Percentiles rank a stretch among this genome's conserved stretches.
phyloP scores from a whole-genome alignment of 1,140 invertebrate species.

The Drepana arcuata region DNA sequence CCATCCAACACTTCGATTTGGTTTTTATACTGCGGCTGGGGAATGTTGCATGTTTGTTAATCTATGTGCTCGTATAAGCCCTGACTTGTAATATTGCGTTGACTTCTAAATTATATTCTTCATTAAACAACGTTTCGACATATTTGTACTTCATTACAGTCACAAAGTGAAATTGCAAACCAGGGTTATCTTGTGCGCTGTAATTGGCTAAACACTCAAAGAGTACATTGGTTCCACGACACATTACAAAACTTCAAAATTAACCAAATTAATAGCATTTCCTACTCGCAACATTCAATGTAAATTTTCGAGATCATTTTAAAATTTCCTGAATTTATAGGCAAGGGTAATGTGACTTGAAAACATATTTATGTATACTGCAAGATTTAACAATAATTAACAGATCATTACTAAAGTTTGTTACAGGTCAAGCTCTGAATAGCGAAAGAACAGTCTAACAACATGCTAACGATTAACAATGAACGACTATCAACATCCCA shows the following conservation, averaged over 20 bases:
- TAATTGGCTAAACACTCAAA: conserved; percentile 17
- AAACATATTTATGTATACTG: too few relatives aligned
- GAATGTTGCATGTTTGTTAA: conserved; percentile 62
- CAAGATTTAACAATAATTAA: too few relatives aligned
- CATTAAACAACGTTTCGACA: too few relatives aligned
- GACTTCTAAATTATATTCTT: background rate
- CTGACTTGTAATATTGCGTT: conserved; percentile 34
- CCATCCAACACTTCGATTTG: conserved; percentile 61
- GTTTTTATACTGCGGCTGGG: conserved; percentile 64
- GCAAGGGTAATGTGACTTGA: too few relatives aligned
- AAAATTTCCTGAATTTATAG: too few relatives aligned
- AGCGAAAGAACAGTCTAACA: conserved; percentile 33
- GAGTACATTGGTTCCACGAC: conserved; percentile 15
- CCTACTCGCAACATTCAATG: too few relatives aligned
- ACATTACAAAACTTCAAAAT: background rate
- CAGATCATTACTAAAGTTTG: conserved; percentile 31
- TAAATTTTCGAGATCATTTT: too few relatives aligned
- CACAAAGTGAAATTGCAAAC: conserved; percentile 22
- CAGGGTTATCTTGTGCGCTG: conserved; percentile 16
- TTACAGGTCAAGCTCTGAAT: conserved; percentile 45
- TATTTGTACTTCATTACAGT: background rate
- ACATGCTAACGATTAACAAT: too few relatives aligned
- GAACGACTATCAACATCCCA: conserved; percentile 16
- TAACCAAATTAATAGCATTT: too few relatives aligned
- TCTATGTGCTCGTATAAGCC: conserved; percentile 21